Conservation (phyloP, 1,140 invertebrate genomes). For the Drosophila serrata region DNA sequence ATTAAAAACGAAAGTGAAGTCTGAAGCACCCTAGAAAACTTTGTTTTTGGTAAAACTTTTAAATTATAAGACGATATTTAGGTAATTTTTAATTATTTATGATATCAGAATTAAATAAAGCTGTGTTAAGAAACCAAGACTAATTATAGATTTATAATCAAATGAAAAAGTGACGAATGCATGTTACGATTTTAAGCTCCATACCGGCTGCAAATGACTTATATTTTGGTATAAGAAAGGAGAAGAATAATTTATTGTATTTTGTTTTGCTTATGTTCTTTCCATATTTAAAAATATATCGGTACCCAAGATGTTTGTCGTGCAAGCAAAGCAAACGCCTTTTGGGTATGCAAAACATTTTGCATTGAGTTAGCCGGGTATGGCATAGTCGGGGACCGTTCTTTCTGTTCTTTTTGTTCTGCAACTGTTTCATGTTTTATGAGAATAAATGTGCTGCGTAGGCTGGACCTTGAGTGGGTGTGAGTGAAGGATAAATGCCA, state of each 20-base stretch:
- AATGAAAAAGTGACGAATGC: not conserved
- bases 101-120: too few relatives aligned
- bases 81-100: too few relatives aligned
- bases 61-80: too few relatives aligned
- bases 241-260: not conserved
- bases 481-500: conserved; percentile 6
- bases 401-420: conserved; percentile 22
- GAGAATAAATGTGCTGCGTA: conserved; percentile 78
- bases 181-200: not conserved
- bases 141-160: too few relatives aligned
- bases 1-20: too few relatives aligned
- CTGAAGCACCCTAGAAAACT: too few relatives aligned
- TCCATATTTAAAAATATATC: not conserved
- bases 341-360: conserved; percentile 7
- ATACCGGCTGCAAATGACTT: not conserved
- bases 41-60: too few relatives aligned
- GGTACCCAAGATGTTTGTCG: not conserved
- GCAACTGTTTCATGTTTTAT: conserved; percentile 64
- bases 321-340: not conserved
- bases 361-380: not conserved
- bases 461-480: conserved; percentile 6
- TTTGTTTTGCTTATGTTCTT: not conserved
- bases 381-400: not conserved
- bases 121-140: too few relatives aligned
- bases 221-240: not conserved